Evolutionary conservation across 1,140 invertebrate species (phyloP).

Genomic region (Elysia chlorotica): DNA sequence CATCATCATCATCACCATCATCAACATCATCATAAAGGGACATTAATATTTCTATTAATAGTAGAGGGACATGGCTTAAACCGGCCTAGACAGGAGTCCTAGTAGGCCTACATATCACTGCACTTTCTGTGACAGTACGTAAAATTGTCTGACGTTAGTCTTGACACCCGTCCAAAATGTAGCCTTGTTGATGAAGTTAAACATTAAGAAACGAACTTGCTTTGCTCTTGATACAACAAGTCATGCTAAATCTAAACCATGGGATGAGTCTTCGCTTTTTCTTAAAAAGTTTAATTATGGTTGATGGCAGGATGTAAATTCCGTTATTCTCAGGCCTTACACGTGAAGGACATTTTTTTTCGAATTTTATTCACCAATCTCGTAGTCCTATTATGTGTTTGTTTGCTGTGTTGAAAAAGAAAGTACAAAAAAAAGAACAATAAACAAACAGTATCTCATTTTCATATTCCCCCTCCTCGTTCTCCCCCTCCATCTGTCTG

Average conservation of each 20-base stretch:
- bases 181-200: too few relatives aligned
- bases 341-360: not conserved
- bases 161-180: not conserved
- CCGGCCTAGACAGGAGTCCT: constrained; percentile 65
- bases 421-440: not conserved
- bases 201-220: too few relatives aligned
- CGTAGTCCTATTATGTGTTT: too few relatives aligned
- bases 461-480: not conserved
- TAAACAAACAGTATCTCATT: not conserved
- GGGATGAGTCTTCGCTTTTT: too few relatives aligned
- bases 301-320: not conserved
- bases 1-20: too few relatives aligned
- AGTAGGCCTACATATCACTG: not conserved
- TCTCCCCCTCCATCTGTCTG: not conserved
- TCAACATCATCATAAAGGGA: too few relatives aligned
- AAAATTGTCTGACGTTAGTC: not conserved
- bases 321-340: not conserved
- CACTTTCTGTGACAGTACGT: not conserved
- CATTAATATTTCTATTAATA: too few relatives aligned
- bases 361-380: not conserved
- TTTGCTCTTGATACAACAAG: too few relatives aligned
- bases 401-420: not conserved
- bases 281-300: too few relatives aligned
- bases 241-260: too few relatives aligned
- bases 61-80: constrained; percentile 70